A percentile compares a stretch with the other conserved stretches of the same genome.
Evolutionary conservation across 2,888 invertebrate species (phyloP).

Genomic region (Apamea sordens): DNA sequence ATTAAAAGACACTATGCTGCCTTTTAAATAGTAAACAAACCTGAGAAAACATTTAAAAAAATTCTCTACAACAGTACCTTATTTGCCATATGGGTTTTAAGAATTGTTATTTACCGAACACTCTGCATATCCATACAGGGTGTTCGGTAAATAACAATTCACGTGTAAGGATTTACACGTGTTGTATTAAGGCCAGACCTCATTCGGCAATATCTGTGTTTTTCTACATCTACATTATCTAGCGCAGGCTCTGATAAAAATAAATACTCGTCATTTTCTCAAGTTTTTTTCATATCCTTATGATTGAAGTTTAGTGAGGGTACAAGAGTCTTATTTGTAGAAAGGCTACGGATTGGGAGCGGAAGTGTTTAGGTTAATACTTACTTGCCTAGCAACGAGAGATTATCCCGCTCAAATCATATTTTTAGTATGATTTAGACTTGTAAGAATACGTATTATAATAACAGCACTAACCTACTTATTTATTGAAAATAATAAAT

Average conservation of each 20-base stretch:
- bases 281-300: conserved; percentile 12
- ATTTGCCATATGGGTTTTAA: background rate
- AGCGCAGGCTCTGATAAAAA: conserved; percentile 2
- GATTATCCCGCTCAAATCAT: background rate
- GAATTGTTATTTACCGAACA: background rate
- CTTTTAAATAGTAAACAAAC: background rate
- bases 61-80: no score
- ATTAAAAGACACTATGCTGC: background rate
- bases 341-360: conserved; percentile 24
- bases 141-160: no score
- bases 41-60: background rate
- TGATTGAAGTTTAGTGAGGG: conserved; percentile 30
- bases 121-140: background rate
- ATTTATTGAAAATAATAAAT: conserved; percentile 2
- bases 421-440: background rate
- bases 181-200: background rate
- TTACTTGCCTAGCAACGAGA: conserved; percentile 31
- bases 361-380: background rate
- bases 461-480: no score
- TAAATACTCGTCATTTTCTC: background rate
- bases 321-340: conserved; percentile 28
- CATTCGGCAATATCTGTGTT: background rate
- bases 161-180: background rate
- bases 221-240: background rate
- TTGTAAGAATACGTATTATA: background rate